Base-by-base conservation (phyloP, 2,888 invertebrate species). In the Pogonocherus hispidulus region DNA sequence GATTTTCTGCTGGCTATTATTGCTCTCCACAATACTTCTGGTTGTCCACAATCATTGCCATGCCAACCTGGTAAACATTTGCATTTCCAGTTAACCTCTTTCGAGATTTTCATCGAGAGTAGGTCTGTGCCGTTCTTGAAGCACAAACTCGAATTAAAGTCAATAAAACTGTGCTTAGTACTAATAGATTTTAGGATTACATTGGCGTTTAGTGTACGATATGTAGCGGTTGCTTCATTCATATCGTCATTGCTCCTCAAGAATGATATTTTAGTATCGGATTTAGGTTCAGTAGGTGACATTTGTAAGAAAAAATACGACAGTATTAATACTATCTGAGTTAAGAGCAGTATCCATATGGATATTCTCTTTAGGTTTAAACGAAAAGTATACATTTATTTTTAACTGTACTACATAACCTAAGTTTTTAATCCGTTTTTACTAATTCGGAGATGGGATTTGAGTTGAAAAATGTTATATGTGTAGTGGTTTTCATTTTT, bases 1-100 rank as follows among this genome's bases (percentile, higher is more conserved):
- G 86, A 85, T 77, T 87, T 87, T 68, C 88, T 87, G 14, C 88
- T 86, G 18, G 90, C 88, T 84, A 91, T 86, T 68, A 91, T 86
- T 0, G 90, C 90, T 47, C 91, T 86, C 90, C 91, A 91, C 11
- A 91, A 88, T 8, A 91, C 89, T 82, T 91, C 91, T 2, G 91
- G 91, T 76, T 90, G 90, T 0, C 90, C 90, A 78, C 91, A 91
- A 75, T 91, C 91, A 6, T 85, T 84, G 1, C 91, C 90, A 80
- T 91, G 91, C 90, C 90, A 91, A 27, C 89, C 89, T n/a, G 84
- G 86, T 60, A 86, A 83, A 78, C 91, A 91, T 14, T 86, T 83
- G 74, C 91, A 91, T 76, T 85, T 84, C 85, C 86, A 84, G 66
- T 84, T 82, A 3, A 78, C 67, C 67, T 83, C 81, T 60, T 82